Percentiles rank a stretch among this genome's conserved stretches.
These are phyloP conservation scores for Acanthis flammea DNA, from an alignment of 2,797 vertebrate species.

Conservation along the genomic window DNA sequence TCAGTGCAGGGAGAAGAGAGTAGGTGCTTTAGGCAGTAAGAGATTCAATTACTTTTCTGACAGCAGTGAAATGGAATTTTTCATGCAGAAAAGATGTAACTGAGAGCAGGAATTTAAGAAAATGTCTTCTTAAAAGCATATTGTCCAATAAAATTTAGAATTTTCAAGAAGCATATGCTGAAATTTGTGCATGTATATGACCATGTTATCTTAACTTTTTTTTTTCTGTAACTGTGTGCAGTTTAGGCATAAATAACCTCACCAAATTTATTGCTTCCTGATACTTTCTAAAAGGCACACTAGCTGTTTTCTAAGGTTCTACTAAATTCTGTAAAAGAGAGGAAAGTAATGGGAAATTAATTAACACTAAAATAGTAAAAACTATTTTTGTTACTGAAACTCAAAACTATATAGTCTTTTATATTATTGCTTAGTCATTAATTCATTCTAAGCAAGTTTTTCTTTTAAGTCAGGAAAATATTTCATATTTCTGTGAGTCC, in stretches of 20 bases:
- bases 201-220: background rate
- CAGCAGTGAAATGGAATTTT: constrained; percentile 21
- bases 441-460: background rate
- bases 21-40: background rate
- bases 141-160: background rate
- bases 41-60: constrained; percentile 8
- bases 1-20: background rate
- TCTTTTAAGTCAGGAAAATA: background rate
- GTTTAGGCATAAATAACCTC: background rate
- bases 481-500: background rate
- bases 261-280: background rate
- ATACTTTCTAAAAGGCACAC: background rate
- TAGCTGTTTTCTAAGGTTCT: background rate
- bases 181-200: background rate
- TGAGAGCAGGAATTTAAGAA: background rate
- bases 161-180: background rate
- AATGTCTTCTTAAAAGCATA: background rate
- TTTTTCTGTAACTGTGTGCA: background rate
- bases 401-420: background rate
- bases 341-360: background rate
- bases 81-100: background rate
- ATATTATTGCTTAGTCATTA: background rate
- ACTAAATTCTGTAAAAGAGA: background rate
- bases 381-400: background rate
- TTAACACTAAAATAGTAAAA: background rate